Base-by-base conservation (phyloP, 2,797 vertebrate species). In the Dryobates pubescens region DNA sequence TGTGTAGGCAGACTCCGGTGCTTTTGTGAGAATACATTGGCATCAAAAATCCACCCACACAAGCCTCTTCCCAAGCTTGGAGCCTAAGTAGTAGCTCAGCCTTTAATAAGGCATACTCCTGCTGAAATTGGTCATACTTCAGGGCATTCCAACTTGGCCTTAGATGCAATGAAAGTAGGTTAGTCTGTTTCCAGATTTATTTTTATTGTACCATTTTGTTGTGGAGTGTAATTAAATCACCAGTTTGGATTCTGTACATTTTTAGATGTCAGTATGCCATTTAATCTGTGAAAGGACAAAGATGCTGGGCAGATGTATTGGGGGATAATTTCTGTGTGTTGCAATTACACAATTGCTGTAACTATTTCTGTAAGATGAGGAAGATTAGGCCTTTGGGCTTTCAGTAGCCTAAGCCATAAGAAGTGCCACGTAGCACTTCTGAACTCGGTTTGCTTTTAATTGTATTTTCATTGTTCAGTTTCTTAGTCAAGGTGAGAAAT, bases 321-420 rank as follows among this genome's bases (percentile, higher is more conserved):
- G 75, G 84, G 41, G 61, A 92, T 94, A 89, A 91, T 51, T 89
- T 93, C 76, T 89, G 57, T 7, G n/a, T 54, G 13, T 61, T 4
- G 2, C 73, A 82, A 10, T 94, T 69, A 67, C 53, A 78, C 92
- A 89, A 88, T 94, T 94, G 93, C 84, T 65, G 92, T 88, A 54
- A 90, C 95, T 95, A 85, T 95, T 94, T 87, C 90, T 92, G 90
- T 95, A 64, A 68, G 79, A 51, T 80, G 87, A 95, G 94, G 84
- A 94, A 89, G 95, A 94, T 96, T 94, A 94, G 71, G 27, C 47
- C 41, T 81, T 70, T 95, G 92, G 79, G 86, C 95, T 96, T 94
- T 83, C 82, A 79, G 73, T 72, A 86, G 76, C 84, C 78, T 47
- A 78, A 16, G 90, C 67, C 79, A 84, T 76, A 94, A 95, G 88